Evolutionary conservation across 1,140 invertebrate genomes (phyloP).

Genomic region (Procambarus virginalis): DNA sequence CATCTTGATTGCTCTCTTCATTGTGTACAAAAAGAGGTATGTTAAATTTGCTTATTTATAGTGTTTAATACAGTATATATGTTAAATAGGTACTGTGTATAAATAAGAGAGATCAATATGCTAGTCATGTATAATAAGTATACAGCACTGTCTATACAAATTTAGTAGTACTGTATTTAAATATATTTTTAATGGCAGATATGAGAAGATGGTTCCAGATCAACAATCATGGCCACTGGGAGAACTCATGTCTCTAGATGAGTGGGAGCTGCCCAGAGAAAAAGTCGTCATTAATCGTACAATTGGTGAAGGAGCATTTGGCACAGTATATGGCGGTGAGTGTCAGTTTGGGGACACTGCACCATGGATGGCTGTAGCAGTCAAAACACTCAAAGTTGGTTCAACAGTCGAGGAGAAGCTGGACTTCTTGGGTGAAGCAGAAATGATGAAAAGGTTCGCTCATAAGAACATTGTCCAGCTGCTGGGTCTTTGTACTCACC

Average conservation of each 20-base stretch:
- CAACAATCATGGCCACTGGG: slow-evolving; percentile 84
- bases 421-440: slow-evolving; percentile 94
- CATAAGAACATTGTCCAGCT: slow-evolving; percentile 93
- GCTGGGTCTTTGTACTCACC: slow-evolving; percentile 86
- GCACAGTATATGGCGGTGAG: slow-evolving; percentile 90
- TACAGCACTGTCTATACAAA: too few relatives aligned
- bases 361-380: slow-evolving; percentile 81
- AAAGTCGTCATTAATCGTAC: slow-evolving; percentile 91
- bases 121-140: too few relatives aligned
- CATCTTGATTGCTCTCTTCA: slow-evolving; percentile 79
- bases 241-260: slow-evolving; percentile 80
- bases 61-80: too few relatives aligned
- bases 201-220: slow-evolving; percentile 76
- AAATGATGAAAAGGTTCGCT: slow-evolving; percentile 93
- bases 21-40: slow-evolving; percentile 82
- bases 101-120: too few relatives aligned
- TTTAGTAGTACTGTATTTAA: background rate
- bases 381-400: slow-evolving; percentile 91
- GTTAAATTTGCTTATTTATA: slow-evolving; percentile 31
- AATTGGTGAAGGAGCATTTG: slow-evolving; percentile 92
- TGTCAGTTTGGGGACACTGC: slow-evolving; percentile 73
- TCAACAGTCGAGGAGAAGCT: slow-evolving; percentile 89
- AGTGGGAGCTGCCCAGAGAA: slow-evolving; percentile 90
- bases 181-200: slow-evolving; percentile 65
- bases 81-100: too few relatives aligned